Conservation (phyloP, 64 coral and sea anemone species). For the Montipora sp. region DNA sequence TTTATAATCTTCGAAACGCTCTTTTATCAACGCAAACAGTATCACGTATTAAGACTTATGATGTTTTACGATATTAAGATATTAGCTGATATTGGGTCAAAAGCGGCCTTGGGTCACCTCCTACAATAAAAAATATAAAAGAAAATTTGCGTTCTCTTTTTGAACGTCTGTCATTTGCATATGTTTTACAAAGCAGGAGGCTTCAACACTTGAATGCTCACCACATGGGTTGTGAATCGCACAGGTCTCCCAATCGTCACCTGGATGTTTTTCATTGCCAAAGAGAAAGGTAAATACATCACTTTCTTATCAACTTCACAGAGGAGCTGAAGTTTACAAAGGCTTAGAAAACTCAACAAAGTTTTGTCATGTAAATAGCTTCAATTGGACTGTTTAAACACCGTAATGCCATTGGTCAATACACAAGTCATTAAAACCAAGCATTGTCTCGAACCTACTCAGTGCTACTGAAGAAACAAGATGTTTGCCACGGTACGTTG, state of each 20-base stretch:
- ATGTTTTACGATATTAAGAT: neutral
- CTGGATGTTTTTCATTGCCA: neutral
- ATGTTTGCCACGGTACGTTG: neutral
- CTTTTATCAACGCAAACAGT: neutral
- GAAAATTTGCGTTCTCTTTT: neutral
- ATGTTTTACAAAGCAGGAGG: no score
- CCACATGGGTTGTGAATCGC: no score
- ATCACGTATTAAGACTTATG: no score
- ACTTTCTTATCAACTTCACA: neutral
- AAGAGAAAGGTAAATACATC: neutral
- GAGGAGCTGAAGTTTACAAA: constrained; percentile 10
- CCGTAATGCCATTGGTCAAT: constrained; percentile 39
- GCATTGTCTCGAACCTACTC: neutral
- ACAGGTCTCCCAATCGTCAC: no score
- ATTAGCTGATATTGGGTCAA: neutral
- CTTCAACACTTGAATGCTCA: no score
- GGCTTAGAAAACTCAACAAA: neutral
- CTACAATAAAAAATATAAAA: neutral
- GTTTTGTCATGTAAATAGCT: constrained; percentile 17
- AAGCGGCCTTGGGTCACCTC: neutral
- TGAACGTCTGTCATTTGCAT: no score
- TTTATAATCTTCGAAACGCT: neutral
- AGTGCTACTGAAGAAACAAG: neutral
- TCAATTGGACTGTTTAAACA: constrained; percentile 47
- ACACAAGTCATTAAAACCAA: neutral